phyloP scores from a whole-genome alignment of 1,140 invertebrate species.

The Orussus abietinus region DNA sequence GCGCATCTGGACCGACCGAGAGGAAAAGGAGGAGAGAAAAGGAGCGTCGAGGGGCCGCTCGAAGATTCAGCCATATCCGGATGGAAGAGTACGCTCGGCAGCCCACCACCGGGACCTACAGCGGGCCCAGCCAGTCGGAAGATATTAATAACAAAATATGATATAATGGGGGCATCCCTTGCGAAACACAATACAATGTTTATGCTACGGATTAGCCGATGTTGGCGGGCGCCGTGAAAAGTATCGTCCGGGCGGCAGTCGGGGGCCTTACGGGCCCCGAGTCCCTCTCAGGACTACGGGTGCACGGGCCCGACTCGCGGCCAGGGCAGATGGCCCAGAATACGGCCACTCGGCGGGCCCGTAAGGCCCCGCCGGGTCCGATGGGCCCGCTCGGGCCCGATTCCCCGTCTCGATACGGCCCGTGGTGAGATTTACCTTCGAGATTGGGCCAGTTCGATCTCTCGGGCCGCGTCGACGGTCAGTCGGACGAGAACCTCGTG shows the following conservation, averaged over 20 bases:
- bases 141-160: slow-evolving; percentile 56
- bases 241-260: slow-evolving; percentile 31
- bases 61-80: too few species aligned
- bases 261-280: slow-evolving; percentile 12
- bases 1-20: too few species aligned
- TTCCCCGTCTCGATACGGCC: slow-evolving; percentile 34
- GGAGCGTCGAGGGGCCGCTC: too few species aligned
- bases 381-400: slow-evolving; percentile 13
- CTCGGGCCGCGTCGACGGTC: too few species aligned
- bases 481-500: too few species aligned
- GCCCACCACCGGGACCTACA: slow-evolving; percentile 32
- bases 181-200: slow-evolving; percentile 53
- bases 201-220: slow-evolving; percentile 50
- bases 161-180: slow-evolving; percentile 50
- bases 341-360: slow-evolving; percentile 15
- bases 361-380: slow-evolving; percentile 1
- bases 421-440: slow-evolving; percentile 35
- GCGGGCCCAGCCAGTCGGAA: slow-evolving; percentile 48
- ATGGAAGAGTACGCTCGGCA: too few species aligned
- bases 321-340: slow-evolving; percentile 39
- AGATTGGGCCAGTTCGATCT: slow-evolving; percentile 29
- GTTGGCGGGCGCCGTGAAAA: slow-evolving; percentile 31
- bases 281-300: slow-evolving; percentile 23
- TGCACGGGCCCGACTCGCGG: slow-evolving; percentile 15
- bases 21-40: slow-evolving; percentile 1